Conservation (phyloP, 2,797 vertebrate species). For the Poecilia wingei region DNA sequence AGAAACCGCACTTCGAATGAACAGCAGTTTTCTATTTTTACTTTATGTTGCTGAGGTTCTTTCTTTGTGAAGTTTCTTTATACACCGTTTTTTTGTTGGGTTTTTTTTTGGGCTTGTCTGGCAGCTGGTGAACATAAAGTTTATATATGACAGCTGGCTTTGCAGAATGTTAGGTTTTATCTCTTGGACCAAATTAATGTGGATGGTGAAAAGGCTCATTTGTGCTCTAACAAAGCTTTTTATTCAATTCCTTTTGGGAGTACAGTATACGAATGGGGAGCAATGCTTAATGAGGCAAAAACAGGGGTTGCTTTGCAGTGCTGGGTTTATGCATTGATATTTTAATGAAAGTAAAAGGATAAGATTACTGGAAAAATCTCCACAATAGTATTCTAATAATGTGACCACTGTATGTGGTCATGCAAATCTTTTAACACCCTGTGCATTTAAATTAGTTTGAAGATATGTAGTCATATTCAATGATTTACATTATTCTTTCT, state of each 20-base stretch:
- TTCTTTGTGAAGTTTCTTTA: neutral
- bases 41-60: neutral
- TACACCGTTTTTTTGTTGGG: neutral
- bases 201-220: neutral
- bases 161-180: neutral
- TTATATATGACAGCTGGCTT: neutral
- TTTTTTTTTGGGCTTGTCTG: neutral
- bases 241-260: neutral
- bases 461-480: no score
- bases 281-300: neutral
- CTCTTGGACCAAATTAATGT: neutral
- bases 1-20: neutral
- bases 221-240: slow-evolving; percentile 5
- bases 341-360: neutral
- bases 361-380: neutral
- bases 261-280: neutral
- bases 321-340: neutral
- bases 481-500: no score
- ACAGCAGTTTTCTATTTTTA: neutral
- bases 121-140: neutral
- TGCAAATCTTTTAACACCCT: neutral
- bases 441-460: neutral
- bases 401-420: neutral
- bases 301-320: neutral
- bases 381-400: neutral